These are phyloP conservation scores for Acanthochromis polyacanthus DNA, from an alignment of 2,113 vertebrate genomes.

Conservation along the genomic window DNA sequence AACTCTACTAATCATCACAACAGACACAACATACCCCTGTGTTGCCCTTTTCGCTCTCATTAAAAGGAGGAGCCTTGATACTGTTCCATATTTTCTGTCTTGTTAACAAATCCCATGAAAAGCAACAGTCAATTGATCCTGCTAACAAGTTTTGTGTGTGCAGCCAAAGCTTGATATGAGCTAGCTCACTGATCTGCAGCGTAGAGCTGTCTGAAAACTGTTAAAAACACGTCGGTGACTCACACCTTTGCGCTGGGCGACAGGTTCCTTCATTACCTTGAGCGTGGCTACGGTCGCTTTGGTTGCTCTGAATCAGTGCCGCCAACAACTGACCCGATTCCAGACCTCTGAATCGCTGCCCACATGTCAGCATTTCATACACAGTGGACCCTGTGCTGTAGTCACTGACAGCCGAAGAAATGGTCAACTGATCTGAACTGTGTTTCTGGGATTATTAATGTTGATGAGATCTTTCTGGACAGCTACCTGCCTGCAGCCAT, in stretches of 20 bases:
- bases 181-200: not conserved
- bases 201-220: not conserved
- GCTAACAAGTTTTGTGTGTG: not conserved
- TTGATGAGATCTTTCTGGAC: not conserved
- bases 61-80: not conserved
- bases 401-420: not conserved
- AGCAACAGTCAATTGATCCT: not conserved
- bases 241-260: not conserved
- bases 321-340: not conserved
- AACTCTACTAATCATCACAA: conserved; percentile 4
- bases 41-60: not conserved
- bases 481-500: too few species aligned
- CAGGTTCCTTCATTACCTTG: not conserved
- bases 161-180: not conserved
- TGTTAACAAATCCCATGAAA: conserved; percentile 15
- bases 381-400: not conserved
- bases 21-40: not conserved
- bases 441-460: not conserved
- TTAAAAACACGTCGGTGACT: too few species aligned
- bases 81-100: not conserved
- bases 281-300: not conserved
- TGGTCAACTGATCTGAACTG: not conserved
- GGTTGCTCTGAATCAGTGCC: not conserved
- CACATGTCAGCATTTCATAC: not conserved
- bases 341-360: not conserved